Percentiles rank a stretch among this genome's conserved stretches.
Conservation (phyloP, 1,140 invertebrate genomes). For the Macrocentrus cingulum region DNA sequence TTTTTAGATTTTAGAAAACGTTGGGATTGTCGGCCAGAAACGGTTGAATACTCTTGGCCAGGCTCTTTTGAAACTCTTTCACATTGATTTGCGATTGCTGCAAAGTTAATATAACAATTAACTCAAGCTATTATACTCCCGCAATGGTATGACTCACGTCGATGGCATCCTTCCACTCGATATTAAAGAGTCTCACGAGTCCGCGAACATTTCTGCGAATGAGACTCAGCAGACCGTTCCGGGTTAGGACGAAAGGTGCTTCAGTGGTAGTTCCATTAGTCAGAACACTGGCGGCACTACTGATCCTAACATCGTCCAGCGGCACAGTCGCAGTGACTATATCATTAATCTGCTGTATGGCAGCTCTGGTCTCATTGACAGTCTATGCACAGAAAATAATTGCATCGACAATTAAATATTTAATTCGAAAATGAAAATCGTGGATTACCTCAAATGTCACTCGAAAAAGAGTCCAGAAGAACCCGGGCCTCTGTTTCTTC, state of each 20-base stretch:
- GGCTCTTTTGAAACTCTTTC: conserved; percentile 45
- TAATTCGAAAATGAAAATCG: conserved; percentile 19
- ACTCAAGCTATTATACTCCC: too few species aligned
- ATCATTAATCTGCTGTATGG: conserved; percentile 50
- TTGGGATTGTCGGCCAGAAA: conserved; percentile 52
- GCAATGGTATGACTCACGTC: conserved; percentile 54
- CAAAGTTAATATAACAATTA: conserved; percentile 19
- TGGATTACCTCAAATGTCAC: conserved; percentile 53
- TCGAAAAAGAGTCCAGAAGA: conserved; percentile 57
- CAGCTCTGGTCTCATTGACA: conserved; percentile 55
- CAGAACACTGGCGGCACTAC: not conserved
- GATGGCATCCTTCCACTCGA: conserved; percentile 59
- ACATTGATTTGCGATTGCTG: conserved; percentile 48
- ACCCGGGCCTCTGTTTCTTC: conserved; percentile 51
- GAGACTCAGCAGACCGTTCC: conserved; percentile 41
- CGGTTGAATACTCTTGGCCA: conserved; percentile 45
- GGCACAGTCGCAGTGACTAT: conserved; percentile 47
- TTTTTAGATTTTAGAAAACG: conserved; percentile 34
- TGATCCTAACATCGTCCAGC: conserved; percentile 36
- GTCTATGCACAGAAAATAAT: conserved; percentile 44
- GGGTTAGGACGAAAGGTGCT: conserved; percentile 46
- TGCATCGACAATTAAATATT: not conserved
- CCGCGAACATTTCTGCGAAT: conserved; percentile 56
- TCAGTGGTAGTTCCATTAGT: conserved; percentile 17
- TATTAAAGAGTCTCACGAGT: conserved; percentile 55